These are phyloP conservation scores for Phortica okadai DNA, from an alignment of 2,888 invertebrate species.

Conservation along the genomic window DNA sequence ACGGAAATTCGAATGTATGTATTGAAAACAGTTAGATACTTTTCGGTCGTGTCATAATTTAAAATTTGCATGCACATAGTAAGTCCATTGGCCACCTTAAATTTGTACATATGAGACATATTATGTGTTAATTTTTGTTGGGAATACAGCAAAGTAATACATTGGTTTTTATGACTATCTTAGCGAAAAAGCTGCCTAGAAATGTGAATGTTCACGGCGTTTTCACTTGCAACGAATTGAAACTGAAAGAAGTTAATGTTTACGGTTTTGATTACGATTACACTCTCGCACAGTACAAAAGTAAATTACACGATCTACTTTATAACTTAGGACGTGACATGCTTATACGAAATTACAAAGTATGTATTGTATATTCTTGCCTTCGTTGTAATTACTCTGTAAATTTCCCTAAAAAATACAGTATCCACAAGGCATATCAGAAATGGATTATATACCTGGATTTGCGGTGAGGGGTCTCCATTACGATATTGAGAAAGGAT, in stretches of 20 bases:
- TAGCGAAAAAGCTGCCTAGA: conserved; percentile 91
- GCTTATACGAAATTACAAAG: conserved; percentile 85
- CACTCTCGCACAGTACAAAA: conserved; percentile 96
- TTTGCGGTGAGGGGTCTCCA: conserved; percentile 98
- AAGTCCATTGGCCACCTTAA: too few relatives aligned
- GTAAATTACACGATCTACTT: conserved; percentile 90
- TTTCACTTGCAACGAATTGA: conserved; percentile 97
- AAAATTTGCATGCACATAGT: not conserved
- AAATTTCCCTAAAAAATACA: conserved; percentile 72
- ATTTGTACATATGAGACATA: not conserved
- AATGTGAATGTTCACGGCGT: conserved; percentile 92
- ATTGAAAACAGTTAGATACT: conserved; percentile 24
- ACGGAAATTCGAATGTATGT: conserved; percentile 83
- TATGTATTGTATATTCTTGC: conserved; percentile 67
- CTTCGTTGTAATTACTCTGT: too few relatives aligned
- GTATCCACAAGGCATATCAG: conserved; percentile 91
- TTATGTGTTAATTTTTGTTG: not conserved
- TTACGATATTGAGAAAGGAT: conserved; percentile 96
- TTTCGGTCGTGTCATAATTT: conserved; percentile 27
- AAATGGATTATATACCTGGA: conserved; percentile 91
- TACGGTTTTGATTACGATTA: conserved; percentile 99
- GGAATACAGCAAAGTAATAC: conserved; percentile 10
- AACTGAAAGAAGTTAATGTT: conserved; percentile 92
- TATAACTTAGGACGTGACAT: conserved; percentile 93
- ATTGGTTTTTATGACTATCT: conserved; percentile 57